Evolutionary conservation across 1,140 invertebrate genomes (phyloP).

Genomic region (Thaumatotibia leucotreta): DNA sequence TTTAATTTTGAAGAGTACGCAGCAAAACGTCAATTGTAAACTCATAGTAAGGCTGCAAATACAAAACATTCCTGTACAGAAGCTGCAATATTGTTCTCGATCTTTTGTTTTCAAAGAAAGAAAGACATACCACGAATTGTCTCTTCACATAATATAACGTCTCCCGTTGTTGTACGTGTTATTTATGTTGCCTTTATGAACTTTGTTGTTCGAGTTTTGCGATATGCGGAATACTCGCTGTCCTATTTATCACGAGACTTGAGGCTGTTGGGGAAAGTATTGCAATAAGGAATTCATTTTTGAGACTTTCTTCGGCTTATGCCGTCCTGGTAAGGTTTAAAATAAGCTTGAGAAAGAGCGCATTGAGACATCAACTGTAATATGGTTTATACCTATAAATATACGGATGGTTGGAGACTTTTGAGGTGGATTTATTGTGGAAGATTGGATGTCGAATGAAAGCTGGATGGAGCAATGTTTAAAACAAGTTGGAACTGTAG

Average conservation of each 20-base stretch:
- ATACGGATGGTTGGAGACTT: too few relatives aligned
- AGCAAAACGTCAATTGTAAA: too few relatives aligned
- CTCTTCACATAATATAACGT: not conserved
- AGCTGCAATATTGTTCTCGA: not conserved
- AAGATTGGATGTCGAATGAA: too few relatives aligned
- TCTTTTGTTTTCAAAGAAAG: not conserved
- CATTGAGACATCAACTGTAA: too few relatives aligned
- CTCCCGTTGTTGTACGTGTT: not conserved
- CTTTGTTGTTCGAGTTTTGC: conserved; percentile 10
- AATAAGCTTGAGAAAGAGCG: too few relatives aligned
- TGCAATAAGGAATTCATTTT: not conserved
- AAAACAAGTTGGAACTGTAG: too few relatives aligned
- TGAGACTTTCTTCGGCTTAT: not conserved
- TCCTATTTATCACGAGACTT: not conserved
- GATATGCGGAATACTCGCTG: conserved; percentile 8
- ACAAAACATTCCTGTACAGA: not conserved
- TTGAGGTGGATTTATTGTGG: too few relatives aligned
- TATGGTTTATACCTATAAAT: too few relatives aligned
- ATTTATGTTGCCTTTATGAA: conserved; percentile 12
- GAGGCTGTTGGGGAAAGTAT: not conserved
- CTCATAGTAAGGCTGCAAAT: too few relatives aligned
- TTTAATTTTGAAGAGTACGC: too few relatives aligned
- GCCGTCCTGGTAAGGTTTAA: not conserved
- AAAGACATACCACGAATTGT: not conserved
- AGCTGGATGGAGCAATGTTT: too few relatives aligned